phyloP scores from a whole-genome alignment of 2,888 invertebrate genomes.

The Palloptera scutellata region DNA sequence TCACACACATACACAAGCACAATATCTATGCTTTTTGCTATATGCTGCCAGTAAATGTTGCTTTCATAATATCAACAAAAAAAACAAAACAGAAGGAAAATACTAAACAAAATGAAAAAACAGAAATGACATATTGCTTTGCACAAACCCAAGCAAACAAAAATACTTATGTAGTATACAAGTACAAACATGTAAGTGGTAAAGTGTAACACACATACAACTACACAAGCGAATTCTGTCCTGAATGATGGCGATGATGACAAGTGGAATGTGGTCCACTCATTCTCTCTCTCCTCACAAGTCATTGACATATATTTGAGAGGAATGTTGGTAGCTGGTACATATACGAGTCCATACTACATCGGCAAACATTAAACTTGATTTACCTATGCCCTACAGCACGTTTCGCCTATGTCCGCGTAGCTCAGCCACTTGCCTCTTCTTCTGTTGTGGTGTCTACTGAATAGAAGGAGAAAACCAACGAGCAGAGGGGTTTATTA shows the following conservation, averaged over 20 bases:
- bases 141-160: slow-evolving; percentile 46
- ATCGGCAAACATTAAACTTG: slow-evolving; percentile 6
- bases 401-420: no score
- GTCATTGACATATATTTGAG: slow-evolving; percentile 32
- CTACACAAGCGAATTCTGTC: not conserved
- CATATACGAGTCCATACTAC: no score
- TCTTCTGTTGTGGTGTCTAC: no score
- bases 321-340: not conserved
- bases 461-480: no score
- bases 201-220: not conserved
- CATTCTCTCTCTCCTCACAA: slow-evolving; percentile 1
- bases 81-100: not conserved
- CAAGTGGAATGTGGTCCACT: not conserved
- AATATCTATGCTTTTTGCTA: not conserved
- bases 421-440: no score
- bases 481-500: no score
- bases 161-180: no score
- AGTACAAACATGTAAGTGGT: no score
- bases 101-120: no score
- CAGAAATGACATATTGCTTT: slow-evolving; percentile 54
- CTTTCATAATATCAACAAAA: slow-evolving; percentile 29
- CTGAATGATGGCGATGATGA: not conserved
- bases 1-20: slow-evolving; percentile 15
- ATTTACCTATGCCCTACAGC: not conserved
- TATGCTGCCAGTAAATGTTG: slow-evolving; percentile 51